Conservation (phyloP, 2,797 vertebrate genomes). For the Acanthurus lineatus region DNA sequence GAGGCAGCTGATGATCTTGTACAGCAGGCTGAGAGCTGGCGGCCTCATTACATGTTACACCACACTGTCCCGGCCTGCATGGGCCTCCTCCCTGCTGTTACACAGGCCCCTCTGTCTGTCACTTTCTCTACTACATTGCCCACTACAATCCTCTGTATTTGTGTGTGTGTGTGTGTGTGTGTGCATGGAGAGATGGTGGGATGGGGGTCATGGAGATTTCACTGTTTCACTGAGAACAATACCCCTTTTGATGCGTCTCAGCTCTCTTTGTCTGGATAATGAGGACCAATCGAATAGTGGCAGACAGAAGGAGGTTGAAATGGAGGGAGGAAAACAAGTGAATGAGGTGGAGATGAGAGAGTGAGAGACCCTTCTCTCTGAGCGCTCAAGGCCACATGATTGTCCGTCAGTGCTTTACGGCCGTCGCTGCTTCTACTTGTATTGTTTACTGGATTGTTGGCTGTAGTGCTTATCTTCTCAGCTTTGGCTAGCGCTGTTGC, state of each 20-base stretch:
- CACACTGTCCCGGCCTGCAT: conserved; percentile 52
- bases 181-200: conserved; percentile 62
- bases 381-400: conserved; percentile 53
- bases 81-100: conserved; percentile 74
- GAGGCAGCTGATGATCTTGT: conserved; percentile 51
- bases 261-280: conserved; percentile 77
- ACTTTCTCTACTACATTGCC: conserved; percentile 73
- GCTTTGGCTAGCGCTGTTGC: conserved; percentile 40
- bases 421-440: conserved; percentile 33
- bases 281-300: conserved; percentile 70
- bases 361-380: conserved; percentile 26
- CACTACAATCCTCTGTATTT: conserved; percentile 65
- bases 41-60: conserved; percentile 52
- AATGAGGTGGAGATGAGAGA: conserved; percentile 57
- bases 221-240: conserved; percentile 81
- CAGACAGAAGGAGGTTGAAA: conserved; percentile 71
- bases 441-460: conserved; percentile 49
- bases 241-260: conserved; percentile 81
- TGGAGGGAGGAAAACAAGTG: conserved; percentile 48
- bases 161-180: conserved; percentile 54
- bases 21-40: conserved; percentile 35
- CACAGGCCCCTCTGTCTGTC: conserved; percentile 79
- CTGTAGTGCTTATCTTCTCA: conserved; percentile 66
- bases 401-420: conserved; percentile 69
- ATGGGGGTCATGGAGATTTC: conserved; percentile 67